These are phyloP conservation scores for Eunapius fragilis DNA, from an alignment of 37 sponge, comb jelly and placozoan genomes.

Conservation along the genomic window DNA sequence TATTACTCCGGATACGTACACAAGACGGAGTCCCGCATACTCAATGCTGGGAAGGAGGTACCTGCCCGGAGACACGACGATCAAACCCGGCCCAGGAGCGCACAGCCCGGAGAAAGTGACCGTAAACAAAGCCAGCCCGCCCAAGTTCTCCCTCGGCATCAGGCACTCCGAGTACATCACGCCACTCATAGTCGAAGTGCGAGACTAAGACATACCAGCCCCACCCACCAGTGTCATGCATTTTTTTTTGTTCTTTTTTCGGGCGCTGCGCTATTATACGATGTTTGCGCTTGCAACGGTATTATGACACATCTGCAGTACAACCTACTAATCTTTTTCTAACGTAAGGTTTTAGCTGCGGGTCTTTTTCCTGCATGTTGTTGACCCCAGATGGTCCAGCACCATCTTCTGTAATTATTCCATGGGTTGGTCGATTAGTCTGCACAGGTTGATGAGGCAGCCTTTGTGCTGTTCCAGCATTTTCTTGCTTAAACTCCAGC, in stretches of 20 bases:
- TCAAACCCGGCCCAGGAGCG: conserved; percentile 95
- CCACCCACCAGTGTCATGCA: not conserved
- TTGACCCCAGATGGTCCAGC: not conserved
- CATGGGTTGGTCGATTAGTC: not conserved
- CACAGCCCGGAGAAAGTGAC: conserved; percentile 88
- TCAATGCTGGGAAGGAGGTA: conserved; percentile 93
- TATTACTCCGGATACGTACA: conserved; percentile 49
- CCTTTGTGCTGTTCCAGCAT: not conserved
- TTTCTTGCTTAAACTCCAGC: not conserved
- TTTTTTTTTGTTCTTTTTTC: no score
- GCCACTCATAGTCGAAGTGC: conserved; percentile 88
- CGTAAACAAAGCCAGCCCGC: conserved; percentile 71
- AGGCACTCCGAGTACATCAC: conserved; percentile 96
- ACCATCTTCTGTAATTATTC: not conserved
- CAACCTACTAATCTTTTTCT: conserved; percentile 28
- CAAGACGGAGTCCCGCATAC: conserved; percentile 82
- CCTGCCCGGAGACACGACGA: conserved; percentile 88
- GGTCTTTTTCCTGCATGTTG: not conserved
- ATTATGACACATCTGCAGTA: not conserved
- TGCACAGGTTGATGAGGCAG: not conserved
- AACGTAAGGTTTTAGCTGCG: conserved; percentile 49
- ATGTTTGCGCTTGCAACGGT: not conserved
- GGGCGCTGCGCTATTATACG: not conserved
- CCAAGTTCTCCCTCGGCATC: conserved; percentile 92
- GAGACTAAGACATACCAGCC: conserved; percentile 21